Evolutionary conservation across 1,140 invertebrate species (phyloP).

Genomic region (Steinernema feltiae): DNA sequence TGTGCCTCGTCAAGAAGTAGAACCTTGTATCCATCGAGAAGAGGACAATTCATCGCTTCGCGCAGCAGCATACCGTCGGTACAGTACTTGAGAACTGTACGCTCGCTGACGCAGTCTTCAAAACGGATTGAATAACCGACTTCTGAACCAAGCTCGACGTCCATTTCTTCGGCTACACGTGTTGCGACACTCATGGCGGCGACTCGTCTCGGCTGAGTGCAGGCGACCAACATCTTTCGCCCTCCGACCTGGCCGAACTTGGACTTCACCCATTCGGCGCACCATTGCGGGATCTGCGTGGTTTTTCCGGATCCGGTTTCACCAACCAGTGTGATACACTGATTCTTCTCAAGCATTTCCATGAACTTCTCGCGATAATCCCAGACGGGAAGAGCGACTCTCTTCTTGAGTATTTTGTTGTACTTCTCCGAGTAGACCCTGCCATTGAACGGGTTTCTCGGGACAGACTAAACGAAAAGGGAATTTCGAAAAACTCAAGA

Average conservation of each 20-base stretch:
- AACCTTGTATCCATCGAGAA: conserved; percentile 86
- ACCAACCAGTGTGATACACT: conserved; percentile 78
- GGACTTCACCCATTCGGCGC: conserved; percentile 74
- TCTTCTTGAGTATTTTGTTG: conserved; percentile 68
- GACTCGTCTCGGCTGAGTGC: conserved; percentile 92
- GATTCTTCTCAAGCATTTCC: conserved; percentile 78
- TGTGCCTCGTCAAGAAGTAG: conserved; percentile 97
- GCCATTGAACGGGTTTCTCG: conserved; percentile 44
- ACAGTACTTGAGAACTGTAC: conserved; percentile 74
- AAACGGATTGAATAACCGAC: conserved; percentile 99
- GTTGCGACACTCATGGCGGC: conserved; percentile 98
- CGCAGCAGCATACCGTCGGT: conserved; percentile 78
- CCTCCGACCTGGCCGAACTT: conserved; percentile 43
- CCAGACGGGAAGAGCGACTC: conserved; percentile 88
- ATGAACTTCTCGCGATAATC: conserved; percentile 94
- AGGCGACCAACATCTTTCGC: conserved; percentile 74
- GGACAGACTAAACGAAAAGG: neutral
- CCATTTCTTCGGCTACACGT: conserved; percentile 97
- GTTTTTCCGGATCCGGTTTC: conserved; percentile 97
- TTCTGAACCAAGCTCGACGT: conserved; percentile 84
- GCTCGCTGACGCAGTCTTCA: conserved; percentile 92
- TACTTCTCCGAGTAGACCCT: conserved; percentile 56
- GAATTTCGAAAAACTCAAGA: neutral
- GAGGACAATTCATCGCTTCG: conserved; percentile 97
- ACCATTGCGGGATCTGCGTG: conserved; percentile 79